These are phyloP conservation scores for Ochropleura leucogaster DNA, from an alignment of 2,888 invertebrate genomes.

Conservation along the genomic window DNA sequence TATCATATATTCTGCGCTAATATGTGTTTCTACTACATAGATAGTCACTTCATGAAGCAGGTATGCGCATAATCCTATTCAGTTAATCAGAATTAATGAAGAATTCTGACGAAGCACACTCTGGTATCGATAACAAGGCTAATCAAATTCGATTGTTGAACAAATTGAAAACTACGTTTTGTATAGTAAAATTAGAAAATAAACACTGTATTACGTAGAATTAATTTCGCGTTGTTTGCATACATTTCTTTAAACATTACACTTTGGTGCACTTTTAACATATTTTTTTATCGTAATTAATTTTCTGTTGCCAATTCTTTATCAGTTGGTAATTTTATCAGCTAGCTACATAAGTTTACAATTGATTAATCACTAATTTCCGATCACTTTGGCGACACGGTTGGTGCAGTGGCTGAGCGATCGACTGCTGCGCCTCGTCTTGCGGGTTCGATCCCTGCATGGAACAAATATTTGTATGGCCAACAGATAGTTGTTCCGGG, in stretches of 20 bases:
- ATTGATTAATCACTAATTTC: slow-evolving; percentile 12
- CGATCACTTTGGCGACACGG: no score
- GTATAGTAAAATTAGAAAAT: slow-evolving; percentile 26
- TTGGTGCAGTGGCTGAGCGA: no score
- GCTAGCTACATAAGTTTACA: neutral
- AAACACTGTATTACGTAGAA: slow-evolving; percentile 22
- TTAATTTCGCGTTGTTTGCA: slow-evolving; percentile 4
- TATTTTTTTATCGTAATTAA: neutral
- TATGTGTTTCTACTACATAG: slow-evolving; percentile 6
- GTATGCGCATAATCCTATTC: slow-evolving; percentile 17
- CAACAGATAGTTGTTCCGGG: no score
- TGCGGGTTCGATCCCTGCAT: no score
- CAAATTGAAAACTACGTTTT: slow-evolving; percentile 48
- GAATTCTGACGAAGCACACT: neutral
- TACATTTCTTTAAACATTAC: neutral
- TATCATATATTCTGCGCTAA: neutral
- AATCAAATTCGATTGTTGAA: slow-evolving; percentile 40
- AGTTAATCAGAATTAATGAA: slow-evolving; percentile 30
- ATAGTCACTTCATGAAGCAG: neutral
- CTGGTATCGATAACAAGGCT: slow-evolving; percentile 38
- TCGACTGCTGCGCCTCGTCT: no score
- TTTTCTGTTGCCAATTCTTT: no score
- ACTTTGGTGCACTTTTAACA: neutral
- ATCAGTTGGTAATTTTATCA: neutral
- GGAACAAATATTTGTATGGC: no score